These are phyloP conservation scores for Drosophila emarginata DNA, from an alignment of 2,888 invertebrate species.

Conservation along the genomic window DNA sequence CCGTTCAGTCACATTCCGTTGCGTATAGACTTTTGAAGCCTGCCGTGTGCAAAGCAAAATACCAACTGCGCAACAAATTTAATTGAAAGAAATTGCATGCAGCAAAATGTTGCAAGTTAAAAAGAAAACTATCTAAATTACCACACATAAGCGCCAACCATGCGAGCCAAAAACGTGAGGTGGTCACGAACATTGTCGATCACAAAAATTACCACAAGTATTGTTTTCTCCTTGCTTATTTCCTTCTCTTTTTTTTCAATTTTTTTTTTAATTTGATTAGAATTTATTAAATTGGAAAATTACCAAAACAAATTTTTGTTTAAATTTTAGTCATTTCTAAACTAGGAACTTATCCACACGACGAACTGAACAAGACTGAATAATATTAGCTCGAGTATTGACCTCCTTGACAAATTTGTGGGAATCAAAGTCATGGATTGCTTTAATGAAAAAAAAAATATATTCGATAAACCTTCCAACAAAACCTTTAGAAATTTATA, in stretches of 20 bases:
- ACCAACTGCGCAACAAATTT: conserved; percentile 13
- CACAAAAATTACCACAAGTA: background rate
- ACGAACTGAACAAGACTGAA: background rate
- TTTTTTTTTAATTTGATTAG: background rate
- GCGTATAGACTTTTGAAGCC: conserved; percentile 6
- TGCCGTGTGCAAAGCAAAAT: conserved; percentile 10
- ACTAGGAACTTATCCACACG: background rate
- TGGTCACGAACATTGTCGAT: background rate
- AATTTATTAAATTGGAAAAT: background rate
- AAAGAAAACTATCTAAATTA: background rate
- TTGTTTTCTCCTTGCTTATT: background rate
- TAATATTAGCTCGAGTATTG: background rate
- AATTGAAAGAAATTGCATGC: background rate
- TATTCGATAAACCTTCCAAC: no score
- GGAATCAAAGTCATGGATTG: background rate
- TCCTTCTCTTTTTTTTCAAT: background rate
- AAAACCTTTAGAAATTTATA: no score
- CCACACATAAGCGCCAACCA: conserved; percentile 4
- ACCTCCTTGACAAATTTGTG: background rate
- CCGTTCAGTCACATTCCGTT: background rate
- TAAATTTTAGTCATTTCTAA: background rate
- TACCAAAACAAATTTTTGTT: background rate
- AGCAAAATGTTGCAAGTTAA: background rate
- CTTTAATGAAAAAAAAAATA: background rate
- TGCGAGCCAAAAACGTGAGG: background rate